These are phyloP conservation scores for Agraylea sexmaculata DNA, from an alignment of 1,140 invertebrate genomes.

Conservation along the genomic window DNA sequence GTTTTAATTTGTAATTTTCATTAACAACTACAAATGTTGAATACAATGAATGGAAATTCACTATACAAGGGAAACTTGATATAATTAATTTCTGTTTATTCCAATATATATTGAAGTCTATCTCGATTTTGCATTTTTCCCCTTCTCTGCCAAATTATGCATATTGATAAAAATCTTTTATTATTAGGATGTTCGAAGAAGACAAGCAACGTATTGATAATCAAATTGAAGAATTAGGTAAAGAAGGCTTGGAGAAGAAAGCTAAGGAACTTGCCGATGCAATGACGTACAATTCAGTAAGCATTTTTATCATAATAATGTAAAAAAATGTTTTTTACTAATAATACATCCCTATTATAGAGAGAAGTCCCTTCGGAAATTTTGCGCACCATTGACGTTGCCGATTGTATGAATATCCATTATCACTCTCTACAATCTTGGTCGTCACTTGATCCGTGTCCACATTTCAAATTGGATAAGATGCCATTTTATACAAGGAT, in stretches of 20 bases:
- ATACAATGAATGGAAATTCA: too few species aligned
- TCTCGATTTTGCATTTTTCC: too few species aligned
- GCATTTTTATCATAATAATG: conserved; percentile 8
- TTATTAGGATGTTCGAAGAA: conserved; percentile 41
- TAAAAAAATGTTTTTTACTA: conserved; percentile 5
- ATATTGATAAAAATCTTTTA: neutral
- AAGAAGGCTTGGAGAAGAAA: conserved; percentile 54
- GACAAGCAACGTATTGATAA: conserved; percentile 55
- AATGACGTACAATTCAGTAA: conserved; percentile 64
- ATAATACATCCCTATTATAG: conserved; percentile 30
- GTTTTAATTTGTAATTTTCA: too few species aligned
- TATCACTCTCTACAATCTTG: conserved; percentile 45
- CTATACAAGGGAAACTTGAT: too few species aligned
- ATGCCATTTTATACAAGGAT: conserved; percentile 66
- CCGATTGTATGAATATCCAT: conserved; percentile 58
- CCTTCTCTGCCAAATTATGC: too few species aligned
- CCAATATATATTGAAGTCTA: too few species aligned
- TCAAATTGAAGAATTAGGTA: conserved; percentile 51
- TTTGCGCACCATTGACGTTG: conserved; percentile 57
- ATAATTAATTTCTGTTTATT: neutral
- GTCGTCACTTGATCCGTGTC: conserved; percentile 38
- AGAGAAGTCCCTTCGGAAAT: conserved; percentile 49
- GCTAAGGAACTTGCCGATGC: conserved; percentile 51
- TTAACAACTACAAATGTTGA: too few species aligned
- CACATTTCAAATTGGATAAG: conserved; percentile 48